Evolutionary conservation across 2,888 invertebrate genomes (phyloP), one percentile per base, ranked within the genome.

Genomic region (Allophyes oxyacanthae): DNA sequence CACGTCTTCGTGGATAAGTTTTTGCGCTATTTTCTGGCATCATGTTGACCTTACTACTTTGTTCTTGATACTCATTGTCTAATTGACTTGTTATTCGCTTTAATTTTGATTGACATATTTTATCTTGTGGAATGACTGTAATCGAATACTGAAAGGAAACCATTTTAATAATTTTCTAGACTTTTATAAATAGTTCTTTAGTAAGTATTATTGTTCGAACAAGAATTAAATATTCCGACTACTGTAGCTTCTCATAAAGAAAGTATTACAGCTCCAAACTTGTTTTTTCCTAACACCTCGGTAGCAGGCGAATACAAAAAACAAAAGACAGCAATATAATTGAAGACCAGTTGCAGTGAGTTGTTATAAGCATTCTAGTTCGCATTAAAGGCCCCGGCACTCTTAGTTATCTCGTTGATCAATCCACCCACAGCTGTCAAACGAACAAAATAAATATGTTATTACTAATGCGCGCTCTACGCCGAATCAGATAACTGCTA

Each of bases 401-500:
- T 79, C 77, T 84, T 77, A 77, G 64, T 85, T 91, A 92, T 91
- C 89, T 81, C 63, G 51, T 75, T 63, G 79, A 92, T 93, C 93
- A 81, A 78, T 74, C 89, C 92, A 90, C 93, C 92, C 86, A 90
- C 91, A 86, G 87, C 92, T 93, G 94, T 93, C 92, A 93, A 86
- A 88, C 84, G 87, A 83, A 88, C 87, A 89, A 89, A 92, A 92
- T 92, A 92, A 91, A 92, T 92, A 92, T 92, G 92, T 93, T 92
- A 89, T 91, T 89, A 90, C 90, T 85, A 91, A 91, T 90, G 89
- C 89, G 85, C 85, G 88, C 85, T 85, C 87, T 84, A 84, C 86
- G 72, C 79, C 70, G 64, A 83, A 92, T 93, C 92, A 88, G 93
- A 94, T 94, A 92, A 86, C 81, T 73, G 75, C 82, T 91, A 90